Evolutionary conservation across 2,113 vertebrate genomes (phyloP).

Genomic region (Apteryx owenii): DNA sequence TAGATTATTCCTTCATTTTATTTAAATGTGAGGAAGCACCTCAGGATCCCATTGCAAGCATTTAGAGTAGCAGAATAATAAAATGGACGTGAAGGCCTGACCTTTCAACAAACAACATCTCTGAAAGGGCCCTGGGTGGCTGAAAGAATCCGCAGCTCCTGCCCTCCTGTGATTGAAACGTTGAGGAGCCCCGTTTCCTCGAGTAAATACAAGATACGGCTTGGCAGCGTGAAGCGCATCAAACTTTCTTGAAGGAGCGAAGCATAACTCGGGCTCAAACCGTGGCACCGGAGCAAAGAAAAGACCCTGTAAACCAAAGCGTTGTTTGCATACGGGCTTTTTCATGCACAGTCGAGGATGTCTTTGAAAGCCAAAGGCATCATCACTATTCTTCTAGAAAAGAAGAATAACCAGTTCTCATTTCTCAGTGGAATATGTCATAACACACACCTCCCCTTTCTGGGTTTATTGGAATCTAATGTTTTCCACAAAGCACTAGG

Average conservation of each 20-base stretch:
- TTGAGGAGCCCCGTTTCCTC: not conserved
- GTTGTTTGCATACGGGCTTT: not conserved
- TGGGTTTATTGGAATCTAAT: not conserved
- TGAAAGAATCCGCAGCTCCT: not conserved
- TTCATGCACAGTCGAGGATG: not conserved
- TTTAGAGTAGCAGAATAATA: not conserved
- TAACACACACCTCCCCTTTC: not conserved
- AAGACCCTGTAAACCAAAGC: not conserved
- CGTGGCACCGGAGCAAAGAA: not conserved
- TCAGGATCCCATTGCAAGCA: not conserved
- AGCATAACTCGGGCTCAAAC: not conserved
- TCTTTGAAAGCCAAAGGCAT: not conserved
- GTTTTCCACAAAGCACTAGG: not conserved
- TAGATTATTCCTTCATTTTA: not conserved
- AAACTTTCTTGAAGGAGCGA: not conserved
- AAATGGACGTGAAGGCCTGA: not conserved
- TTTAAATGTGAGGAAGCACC: not conserved
- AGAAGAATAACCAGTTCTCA: not conserved
- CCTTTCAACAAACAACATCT: not conserved
- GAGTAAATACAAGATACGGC: not conserved
- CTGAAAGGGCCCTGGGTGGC: not conserved
- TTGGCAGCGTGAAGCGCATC: not conserved
- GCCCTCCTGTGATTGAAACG: conserved; percentile 33
- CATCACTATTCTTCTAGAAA: not conserved
- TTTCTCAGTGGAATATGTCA: not conserved